Evolutionary conservation across 2,797 vertebrate species (phyloP).

Genomic region (Ctenopoma kingsleyae): DNA sequence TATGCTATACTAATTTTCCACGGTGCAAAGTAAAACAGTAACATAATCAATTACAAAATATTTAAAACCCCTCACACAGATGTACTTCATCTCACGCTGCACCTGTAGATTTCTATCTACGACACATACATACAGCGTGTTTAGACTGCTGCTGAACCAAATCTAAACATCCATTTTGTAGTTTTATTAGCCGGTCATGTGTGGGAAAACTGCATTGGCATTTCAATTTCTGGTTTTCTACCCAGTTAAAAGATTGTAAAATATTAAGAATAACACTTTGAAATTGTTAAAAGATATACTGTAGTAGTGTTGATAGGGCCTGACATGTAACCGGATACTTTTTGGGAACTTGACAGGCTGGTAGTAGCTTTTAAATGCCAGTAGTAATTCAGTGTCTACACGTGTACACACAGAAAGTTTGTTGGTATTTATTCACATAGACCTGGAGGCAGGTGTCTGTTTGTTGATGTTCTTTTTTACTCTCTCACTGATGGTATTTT

Average conservation of each 20-base stretch:
- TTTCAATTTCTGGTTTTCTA: conserved; percentile 14
- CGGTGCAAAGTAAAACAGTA: too few relatives aligned
- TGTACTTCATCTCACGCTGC: not conserved
- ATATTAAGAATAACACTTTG: not conserved
- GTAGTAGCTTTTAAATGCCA: not conserved
- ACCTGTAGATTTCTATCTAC: conserved; percentile 27
- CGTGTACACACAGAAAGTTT: not conserved
- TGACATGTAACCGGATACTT: not conserved
- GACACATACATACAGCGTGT: not conserved
- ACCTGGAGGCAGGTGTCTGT: not conserved
- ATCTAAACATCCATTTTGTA: conserved; percentile 41
- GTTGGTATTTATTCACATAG: not conserved
- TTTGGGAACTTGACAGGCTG: not conserved
- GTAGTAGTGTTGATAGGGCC: not conserved
- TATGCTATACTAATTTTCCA: too few relatives aligned
- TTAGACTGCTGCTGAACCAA: conserved; percentile 37
- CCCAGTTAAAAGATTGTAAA: conserved; percentile 15
- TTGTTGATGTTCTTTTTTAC: not conserved
- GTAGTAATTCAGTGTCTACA: not conserved
- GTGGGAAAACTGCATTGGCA: conserved; percentile 4
- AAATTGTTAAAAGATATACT: not conserved
- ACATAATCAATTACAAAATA: not conserved
- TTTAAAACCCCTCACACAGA: not conserved
- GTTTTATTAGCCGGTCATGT: conserved; percentile 19
- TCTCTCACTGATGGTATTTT: not conserved